phyloP scores from a whole-genome alignment of 1,140 invertebrate species.

The Pachyrhynchus sulphureomaculatus region DNA sequence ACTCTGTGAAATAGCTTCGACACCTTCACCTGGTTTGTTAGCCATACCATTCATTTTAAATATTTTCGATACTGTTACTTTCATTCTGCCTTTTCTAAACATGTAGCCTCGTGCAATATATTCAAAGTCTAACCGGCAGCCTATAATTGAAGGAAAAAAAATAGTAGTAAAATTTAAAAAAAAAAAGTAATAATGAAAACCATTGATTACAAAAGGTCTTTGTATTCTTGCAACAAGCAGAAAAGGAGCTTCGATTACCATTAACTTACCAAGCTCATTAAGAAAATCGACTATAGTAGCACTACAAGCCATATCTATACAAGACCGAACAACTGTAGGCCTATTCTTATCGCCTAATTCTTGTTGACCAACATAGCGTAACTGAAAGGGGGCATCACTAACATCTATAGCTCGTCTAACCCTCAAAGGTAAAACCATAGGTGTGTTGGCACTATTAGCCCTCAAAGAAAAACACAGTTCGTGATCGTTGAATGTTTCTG shows the following conservation, averaged over 20 bases:
- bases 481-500: slow-evolving; percentile 90
- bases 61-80: slow-evolving; percentile 93
- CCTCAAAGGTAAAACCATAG: slow-evolving; percentile 58
- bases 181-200: background rate
- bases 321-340: slow-evolving; percentile 86
- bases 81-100: slow-evolving; percentile 96
- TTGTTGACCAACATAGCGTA: slow-evolving; percentile 87
- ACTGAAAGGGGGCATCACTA: slow-evolving; percentile 79
- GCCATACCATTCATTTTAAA: slow-evolving; percentile 77
- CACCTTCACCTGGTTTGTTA: slow-evolving; percentile 66
- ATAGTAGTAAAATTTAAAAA: background rate
- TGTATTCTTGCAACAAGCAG: too few species aligned
- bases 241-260: too few species aligned
- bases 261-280: slow-evolving; percentile 68
- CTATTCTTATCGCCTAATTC: slow-evolving; percentile 86
- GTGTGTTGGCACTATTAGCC: slow-evolving; percentile 54
- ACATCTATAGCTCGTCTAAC: slow-evolving; percentile 77
- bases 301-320: slow-evolving; percentile 89
- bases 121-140: slow-evolving; percentile 89
- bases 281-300: slow-evolving; percentile 89
- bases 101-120: slow-evolving; percentile 92
- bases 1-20: slow-evolving; percentile 87
- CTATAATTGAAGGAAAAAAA: slow-evolving; percentile 48
- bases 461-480: slow-evolving; percentile 82
- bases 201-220: too few species aligned